Conservation (phyloP, 2,888 invertebrate species). For the Leucophenga maculata region DNA sequence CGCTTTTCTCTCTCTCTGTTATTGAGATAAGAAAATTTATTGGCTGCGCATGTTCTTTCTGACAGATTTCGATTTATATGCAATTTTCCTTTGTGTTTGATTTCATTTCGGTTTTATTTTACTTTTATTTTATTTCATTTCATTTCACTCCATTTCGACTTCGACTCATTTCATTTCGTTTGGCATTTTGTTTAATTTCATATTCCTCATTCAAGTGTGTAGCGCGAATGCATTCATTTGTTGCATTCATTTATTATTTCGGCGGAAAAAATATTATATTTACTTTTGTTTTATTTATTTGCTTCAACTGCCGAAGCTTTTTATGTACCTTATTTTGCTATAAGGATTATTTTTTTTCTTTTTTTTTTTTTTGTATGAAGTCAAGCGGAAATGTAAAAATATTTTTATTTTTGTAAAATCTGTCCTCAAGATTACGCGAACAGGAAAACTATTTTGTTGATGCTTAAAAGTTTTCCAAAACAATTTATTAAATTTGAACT, state of each 20-base stretch:
- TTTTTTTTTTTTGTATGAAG: too few species aligned
- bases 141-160: not conserved
- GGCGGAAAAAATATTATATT: not conserved
- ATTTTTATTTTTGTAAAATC: too few species aligned
- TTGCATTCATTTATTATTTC: conserved; percentile 42
- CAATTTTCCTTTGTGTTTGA: conserved; percentile 27
- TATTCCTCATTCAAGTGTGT: not conserved
- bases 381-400: too few species aligned
- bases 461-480: too few species aligned
- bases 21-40: conserved; percentile 68
- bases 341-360: too few species aligned
- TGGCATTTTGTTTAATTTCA: conserved; percentile 3
- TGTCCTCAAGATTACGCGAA: too few species aligned
- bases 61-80: conserved; percentile 67
- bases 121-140: not conserved
- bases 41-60: conserved; percentile 65
- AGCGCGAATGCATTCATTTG: conserved; percentile 48
- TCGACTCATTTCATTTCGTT: not conserved
- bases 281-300: not conserved
- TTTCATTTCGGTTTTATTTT: conserved; percentile 15
- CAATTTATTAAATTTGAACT: too few species aligned
- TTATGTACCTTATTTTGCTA: too few species aligned
- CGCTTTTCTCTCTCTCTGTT: conserved; percentile 58
- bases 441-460: too few species aligned
- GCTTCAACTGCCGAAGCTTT: not conserved